Percentiles rank a stretch among this genome's conserved stretches.
Evolutionary conservation across 1,140 invertebrate species (phyloP).

Genomic region (Dendroctonus valens): DNA sequence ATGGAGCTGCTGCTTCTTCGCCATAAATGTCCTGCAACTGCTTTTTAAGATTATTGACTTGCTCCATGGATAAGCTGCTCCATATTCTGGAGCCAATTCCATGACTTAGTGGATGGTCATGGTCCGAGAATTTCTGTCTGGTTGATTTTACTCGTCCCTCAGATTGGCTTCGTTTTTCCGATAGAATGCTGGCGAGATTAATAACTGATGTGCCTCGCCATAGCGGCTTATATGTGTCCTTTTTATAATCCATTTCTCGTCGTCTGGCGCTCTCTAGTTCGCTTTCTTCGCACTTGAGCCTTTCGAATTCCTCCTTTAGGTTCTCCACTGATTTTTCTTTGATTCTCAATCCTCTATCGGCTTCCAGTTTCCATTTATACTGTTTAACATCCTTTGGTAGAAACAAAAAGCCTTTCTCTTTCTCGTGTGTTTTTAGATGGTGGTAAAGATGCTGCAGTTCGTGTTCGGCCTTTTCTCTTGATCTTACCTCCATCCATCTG

Average conservation of each 20-base stretch:
- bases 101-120: conserved; percentile 52
- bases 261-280: conserved; percentile 50
- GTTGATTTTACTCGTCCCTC: conserved; percentile 40
- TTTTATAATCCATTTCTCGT: conserved; percentile 55
- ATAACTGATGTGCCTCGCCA: conserved; percentile 79
- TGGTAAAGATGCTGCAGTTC: conserved; percentile 76
- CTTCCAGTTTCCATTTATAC: conserved; percentile 63
- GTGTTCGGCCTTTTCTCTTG: conserved; percentile 76
- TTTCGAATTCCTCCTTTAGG: conserved; percentile 71
- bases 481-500: conserved; percentile 76
- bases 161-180: conserved; percentile 52
- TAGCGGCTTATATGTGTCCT: conserved; percentile 74
- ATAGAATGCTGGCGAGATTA: conserved; percentile 69
- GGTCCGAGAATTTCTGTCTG: conserved; percentile 37
- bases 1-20: conserved; percentile 39
- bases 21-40: conserved; percentile 82
- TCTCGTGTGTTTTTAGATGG: conserved; percentile 76
- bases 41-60: conserved; percentile 76
- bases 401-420: conserved; percentile 81
- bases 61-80: conserved; percentile 81
- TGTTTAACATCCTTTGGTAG: conserved; percentile 68
- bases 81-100: conserved; percentile 73
- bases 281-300: conserved; percentile 51
- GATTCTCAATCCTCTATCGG: conserved; percentile 73
- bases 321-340: conserved; percentile 87